A percentile compares a stretch with the other conserved stretches of the same genome.
phyloP scores from a whole-genome alignment of 2,113 vertebrate species.

The Melanotaenia duboulayi region DNA sequence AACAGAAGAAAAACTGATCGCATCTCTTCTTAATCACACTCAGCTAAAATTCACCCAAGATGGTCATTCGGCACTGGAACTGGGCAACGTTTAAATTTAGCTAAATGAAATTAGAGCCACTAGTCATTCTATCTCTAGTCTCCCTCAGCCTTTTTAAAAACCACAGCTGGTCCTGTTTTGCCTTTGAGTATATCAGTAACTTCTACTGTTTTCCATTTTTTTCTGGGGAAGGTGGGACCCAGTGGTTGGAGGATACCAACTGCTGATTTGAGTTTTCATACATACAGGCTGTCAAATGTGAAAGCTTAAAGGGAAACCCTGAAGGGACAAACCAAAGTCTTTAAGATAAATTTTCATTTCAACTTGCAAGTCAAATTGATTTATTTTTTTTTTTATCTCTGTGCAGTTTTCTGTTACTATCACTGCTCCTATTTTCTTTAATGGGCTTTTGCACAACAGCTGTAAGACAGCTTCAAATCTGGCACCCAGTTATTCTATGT shows the following conservation, averaged over 20 bases:
- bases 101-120: conserved; percentile 62
- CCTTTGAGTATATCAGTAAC: conserved; percentile 29
- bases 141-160: conserved; percentile 57
- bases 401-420: conserved; percentile 54
- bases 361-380: conserved; percentile 49
- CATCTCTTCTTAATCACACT: conserved; percentile 50
- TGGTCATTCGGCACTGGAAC: conserved; percentile 46
- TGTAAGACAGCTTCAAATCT: conserved; percentile 56
- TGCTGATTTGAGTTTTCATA: conserved; percentile 24
- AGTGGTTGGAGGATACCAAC: conserved; percentile 29
- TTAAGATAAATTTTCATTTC: conserved; percentile 51
- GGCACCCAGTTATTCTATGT: conserved; percentile 60
- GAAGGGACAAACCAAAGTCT: conserved; percentile 38
- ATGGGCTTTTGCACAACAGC: conserved; percentile 60
- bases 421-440: conserved; percentile 52
- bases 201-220: conserved; percentile 35
- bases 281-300: conserved; percentile 15
- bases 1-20: not conserved
- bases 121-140: conserved; percentile 19
- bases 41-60: conserved; percentile 52
- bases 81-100: conserved; percentile 39
- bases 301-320: conserved; percentile 37
- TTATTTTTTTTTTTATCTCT: conserved; percentile 48
- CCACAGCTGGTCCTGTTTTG: conserved; percentile 45
- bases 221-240: conserved; percentile 27